Evolutionary conservation across 2,113 vertebrate genomes (phyloP).

Genomic region (Semnornis frantzii): DNA sequence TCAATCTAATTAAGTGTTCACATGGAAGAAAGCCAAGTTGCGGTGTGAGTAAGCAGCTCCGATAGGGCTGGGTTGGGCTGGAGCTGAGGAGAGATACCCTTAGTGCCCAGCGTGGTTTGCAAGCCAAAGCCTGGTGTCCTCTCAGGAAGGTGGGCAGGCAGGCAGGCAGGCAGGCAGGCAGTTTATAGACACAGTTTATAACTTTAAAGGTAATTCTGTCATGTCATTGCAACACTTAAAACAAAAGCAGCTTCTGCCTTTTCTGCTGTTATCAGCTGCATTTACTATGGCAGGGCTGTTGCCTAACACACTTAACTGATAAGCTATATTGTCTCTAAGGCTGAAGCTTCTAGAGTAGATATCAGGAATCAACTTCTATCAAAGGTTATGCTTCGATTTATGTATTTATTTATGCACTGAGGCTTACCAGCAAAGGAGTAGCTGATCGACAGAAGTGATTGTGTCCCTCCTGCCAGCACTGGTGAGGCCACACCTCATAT

Average conservation of each 20-base stretch:
- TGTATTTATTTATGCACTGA: not conserved
- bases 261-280: not conserved
- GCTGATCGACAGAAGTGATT: not conserved
- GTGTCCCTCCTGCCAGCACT: too few species aligned
- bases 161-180: not conserved
- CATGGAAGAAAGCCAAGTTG: conserved; percentile 43
- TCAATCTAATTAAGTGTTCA: conserved; percentile 60
- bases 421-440: not conserved
- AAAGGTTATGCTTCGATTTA: not conserved
- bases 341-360: conserved; percentile 14
- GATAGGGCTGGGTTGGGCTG: not conserved
- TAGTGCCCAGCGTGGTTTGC: not conserved
- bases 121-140: not conserved
- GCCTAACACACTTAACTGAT: not conserved
- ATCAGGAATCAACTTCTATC: not conserved
- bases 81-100: not conserved
- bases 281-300: not conserved
- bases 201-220: not conserved
- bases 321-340: not conserved
- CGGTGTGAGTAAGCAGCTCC: conserved; percentile 22
- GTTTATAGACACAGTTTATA: not conserved
- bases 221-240: not conserved
- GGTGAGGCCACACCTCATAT: too few species aligned
- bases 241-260: not conserved
- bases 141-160: not conserved